phyloP scores from a whole-genome alignment of 2,113 vertebrate species.

The Sterrhoptilus dennistouni region DNA sequence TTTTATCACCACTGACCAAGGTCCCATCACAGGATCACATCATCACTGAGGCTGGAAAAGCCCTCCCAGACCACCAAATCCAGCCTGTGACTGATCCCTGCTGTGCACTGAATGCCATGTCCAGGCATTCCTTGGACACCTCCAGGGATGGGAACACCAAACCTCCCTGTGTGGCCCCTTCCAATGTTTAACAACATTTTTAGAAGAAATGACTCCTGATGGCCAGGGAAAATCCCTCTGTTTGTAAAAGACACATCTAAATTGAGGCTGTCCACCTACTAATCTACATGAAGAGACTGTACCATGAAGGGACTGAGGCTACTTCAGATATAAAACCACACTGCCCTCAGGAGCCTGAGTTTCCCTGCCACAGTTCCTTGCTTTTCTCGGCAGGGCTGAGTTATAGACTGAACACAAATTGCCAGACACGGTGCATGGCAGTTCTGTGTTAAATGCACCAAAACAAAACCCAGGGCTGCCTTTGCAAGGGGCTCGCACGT shows the following conservation, averaged over 20 bases:
- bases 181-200: neutral
- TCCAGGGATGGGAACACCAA: neutral
- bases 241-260: neutral
- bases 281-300: neutral
- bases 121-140: neutral
- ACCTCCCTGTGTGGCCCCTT: fast-evolving
- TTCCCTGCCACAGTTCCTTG: fast-evolving
- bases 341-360: neutral
- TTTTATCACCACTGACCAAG: neutral
- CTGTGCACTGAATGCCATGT: neutral
- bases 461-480: neutral
- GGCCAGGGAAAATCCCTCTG: neutral
- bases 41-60: neutral
- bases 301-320: fast-evolving
- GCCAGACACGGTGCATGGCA: fast-evolving
- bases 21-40: neutral
- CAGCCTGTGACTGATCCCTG: fast-evolving
- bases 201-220: neutral
- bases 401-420: neutral
- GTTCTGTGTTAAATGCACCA: neutral
- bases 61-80: neutral
- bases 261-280: neutral
- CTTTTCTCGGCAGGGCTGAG: neutral
- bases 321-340: fast-evolving
- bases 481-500: fast-evolving